Evolutionary conservation across 2,888 invertebrate genomes (phyloP).

Genomic region (Drosophila meridionalis): DNA sequence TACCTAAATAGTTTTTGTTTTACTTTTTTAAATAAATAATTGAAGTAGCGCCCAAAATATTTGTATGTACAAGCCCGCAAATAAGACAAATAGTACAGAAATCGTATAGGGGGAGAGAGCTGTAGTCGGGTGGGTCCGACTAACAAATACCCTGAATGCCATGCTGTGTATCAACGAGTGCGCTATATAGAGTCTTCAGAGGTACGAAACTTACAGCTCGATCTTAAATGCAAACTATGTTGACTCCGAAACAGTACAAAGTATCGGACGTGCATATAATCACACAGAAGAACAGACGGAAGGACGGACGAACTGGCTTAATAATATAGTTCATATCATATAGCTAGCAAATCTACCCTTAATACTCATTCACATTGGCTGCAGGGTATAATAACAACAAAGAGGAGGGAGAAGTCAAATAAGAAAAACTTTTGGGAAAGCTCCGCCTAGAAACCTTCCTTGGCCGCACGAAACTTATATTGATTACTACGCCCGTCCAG

Average conservation of each 20-base stretch:
- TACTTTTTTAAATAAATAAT: slow-evolving; percentile 60
- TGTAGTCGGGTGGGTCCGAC: slow-evolving; percentile 2
- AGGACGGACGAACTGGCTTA: background rate
- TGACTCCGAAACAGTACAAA: too few relatives aligned
- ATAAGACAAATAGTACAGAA: background rate
- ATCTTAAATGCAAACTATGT: background rate
- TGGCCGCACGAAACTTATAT: slow-evolving; percentile 82
- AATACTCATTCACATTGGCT: background rate
- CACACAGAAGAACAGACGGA: background rate
- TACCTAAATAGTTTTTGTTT: slow-evolving; percentile 23
- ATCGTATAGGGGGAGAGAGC: background rate
- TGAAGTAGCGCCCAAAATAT: slow-evolving; percentile 24
- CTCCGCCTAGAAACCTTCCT: slow-evolving; percentile 80
- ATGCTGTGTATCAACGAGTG: background rate
- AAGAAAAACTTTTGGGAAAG: background rate
- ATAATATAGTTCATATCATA: background rate
- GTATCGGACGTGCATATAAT: background rate
- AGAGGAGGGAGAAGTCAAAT: background rate
- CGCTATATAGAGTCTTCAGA: background rate
- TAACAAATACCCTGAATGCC: background rate
- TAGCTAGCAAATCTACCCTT: background rate
- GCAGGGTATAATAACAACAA: background rate
- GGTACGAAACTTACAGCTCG: background rate
- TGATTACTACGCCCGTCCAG: slow-evolving; percentile 72
- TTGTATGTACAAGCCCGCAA: slow-evolving; percentile 41